Evolutionary conservation across 2,113 vertebrate genomes (phyloP).

Genomic region (Gymnobelideus leadbeateri): DNA sequence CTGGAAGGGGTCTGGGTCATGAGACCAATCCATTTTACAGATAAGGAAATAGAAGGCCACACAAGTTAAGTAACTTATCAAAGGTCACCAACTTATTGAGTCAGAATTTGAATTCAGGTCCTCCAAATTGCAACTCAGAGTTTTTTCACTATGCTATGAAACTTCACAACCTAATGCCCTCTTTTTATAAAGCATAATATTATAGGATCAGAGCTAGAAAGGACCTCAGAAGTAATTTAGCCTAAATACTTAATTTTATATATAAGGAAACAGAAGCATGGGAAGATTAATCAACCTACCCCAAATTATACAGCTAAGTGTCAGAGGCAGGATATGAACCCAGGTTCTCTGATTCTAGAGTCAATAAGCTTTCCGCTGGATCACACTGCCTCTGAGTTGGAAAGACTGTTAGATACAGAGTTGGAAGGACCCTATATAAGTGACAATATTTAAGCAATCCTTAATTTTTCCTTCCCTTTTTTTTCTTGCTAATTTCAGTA

Average conservation of each 20-base stretch:
- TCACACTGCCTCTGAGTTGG: no score
- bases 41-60: background rate
- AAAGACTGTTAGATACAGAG: no score
- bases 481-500: no score
- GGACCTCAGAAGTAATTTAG: background rate
- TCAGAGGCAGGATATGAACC: background rate
- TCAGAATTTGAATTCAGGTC: background rate
- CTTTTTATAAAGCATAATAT: background rate
- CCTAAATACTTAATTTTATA: background rate
- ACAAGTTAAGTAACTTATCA: background rate
- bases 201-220: background rate
- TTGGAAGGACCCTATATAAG: no score
- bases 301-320: background rate
- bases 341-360: no score
- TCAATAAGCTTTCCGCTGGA: no score
- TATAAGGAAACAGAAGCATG: background rate
- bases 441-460: no score
- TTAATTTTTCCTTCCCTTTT: no score
- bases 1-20: background rate
- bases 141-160: background rate
- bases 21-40: background rate
- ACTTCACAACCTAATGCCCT: background rate
- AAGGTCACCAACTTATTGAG: background rate
- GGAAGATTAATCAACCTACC: background rate
- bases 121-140: background rate